A percentile compares a stretch with the other conserved stretches of the same genome.
These are phyloP conservation scores for Poecile montanus DNA, from an alignment of 2,797 vertebrate species.

Conservation along the genomic window DNA sequence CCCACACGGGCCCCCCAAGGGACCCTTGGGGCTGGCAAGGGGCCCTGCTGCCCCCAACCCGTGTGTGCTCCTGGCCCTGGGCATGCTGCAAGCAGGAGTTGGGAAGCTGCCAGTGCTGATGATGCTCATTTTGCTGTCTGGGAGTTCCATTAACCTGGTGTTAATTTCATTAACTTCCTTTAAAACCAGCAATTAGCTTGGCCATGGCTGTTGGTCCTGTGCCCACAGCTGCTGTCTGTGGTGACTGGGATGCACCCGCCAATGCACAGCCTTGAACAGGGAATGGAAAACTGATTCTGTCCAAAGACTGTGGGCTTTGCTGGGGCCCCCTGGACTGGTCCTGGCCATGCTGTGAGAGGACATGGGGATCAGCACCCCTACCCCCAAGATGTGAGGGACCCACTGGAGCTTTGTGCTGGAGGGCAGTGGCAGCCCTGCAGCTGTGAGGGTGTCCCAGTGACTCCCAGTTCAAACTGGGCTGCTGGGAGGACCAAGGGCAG, in stretches of 20 bases:
- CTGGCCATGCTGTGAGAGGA: background rate
- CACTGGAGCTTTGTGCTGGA: background rate
- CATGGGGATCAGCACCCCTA: background rate
- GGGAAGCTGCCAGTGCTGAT: background rate
- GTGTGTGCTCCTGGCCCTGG: background rate
- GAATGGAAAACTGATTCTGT: background rate
- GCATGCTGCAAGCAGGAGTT: background rate
- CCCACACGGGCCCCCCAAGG: accelerated
- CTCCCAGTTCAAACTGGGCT: background rate
- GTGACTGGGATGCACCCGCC: background rate
- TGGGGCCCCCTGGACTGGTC: background rate
- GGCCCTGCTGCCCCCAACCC: background rate
- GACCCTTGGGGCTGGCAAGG: background rate
- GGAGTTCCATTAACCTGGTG: background rate
- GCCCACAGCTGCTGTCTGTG: background rate
- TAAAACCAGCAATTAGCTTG: background rate
- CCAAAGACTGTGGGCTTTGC: background rate
- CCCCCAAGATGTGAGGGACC: background rate
- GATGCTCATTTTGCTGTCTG: background rate
- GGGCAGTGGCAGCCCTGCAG: background rate
- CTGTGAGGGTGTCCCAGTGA: background rate
- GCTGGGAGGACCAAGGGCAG: background rate
- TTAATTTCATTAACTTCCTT: background rate
- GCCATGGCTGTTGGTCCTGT: background rate
- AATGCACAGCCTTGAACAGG: accelerated